Base-by-base conservation (phyloP, 2,888 invertebrate species). In the Cacoxenus indagator region DNA sequence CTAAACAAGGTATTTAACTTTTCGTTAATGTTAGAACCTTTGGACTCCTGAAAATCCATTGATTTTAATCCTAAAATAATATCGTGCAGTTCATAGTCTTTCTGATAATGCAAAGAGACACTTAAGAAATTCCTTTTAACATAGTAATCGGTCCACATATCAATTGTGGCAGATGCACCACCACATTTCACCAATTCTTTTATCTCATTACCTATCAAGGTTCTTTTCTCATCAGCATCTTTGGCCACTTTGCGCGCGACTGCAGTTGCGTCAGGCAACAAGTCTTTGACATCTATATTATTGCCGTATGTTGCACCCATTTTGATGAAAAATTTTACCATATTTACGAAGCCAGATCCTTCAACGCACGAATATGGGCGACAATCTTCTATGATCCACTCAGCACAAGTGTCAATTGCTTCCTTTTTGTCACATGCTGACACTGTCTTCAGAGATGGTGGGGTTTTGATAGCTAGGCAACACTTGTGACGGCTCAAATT, bases 111-210 rank as follows among this genome's bases (percentile, higher is more conserved):
- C 8, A 75, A 51, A 24, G 74, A 73, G 27, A 70, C 74, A 27
- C 70, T 67, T 55, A 73, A 70, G 67, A 73, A 73, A 57, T 69
- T 65, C 62, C 70, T 67, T 6, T 72, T 74, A 8, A 75, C 70
- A 54, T 70, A 75, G 26, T 75, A 66, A 55, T 75, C 75, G 4
- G 67, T 67, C 75, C 74, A 77, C 70, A 75, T 43, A 66, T 74
- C 72, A 48, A 73, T 67, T 14, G 73, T 73, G 8, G 46, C 70
- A 11, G 70, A 72, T 55, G 55, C 70, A 51, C 70, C 67, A 59
- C 71, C 71, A 31, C 68, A 62, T 46, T 59, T 26, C 37, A 70
- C 69, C 19, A 67, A 61, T 45, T 67, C 48, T 17, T 59, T 59
- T 48, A 74, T 65, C 51, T 68, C 68, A 22, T 45, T 57, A 46